Evolutionary conservation across 1,140 invertebrate species (phyloP).

Genomic region (Pseudomyrmex sp.): DNA sequence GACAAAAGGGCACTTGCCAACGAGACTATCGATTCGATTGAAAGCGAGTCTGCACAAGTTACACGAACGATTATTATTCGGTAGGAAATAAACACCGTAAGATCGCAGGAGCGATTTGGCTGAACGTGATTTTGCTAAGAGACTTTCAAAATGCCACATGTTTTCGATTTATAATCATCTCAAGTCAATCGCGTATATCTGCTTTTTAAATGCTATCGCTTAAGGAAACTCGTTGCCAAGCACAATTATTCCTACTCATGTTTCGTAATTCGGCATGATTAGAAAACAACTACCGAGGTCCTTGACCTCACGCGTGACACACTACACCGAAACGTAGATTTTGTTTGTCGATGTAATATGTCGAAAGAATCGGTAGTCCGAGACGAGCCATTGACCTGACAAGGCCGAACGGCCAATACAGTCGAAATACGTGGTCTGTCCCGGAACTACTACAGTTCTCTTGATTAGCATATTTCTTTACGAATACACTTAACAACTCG

Average conservation of each 20-base stretch:
- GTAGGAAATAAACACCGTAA: neutral
- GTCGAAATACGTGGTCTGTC: slow-evolving; percentile 8
- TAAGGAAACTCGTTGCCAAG: neutral
- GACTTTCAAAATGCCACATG: slow-evolving; percentile 2
- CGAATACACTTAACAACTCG: neutral
- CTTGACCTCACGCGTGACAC: slow-evolving; percentile 40
- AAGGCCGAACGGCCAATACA: slow-evolving; percentile 31
- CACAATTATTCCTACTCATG: slow-evolving; percentile 13
- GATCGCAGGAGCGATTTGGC: neutral
- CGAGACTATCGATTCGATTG: slow-evolving; percentile 32
- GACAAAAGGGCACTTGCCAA: slow-evolving; percentile 68
- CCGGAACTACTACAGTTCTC: slow-evolving; percentile 1
- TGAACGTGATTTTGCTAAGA: slow-evolving; percentile 3
- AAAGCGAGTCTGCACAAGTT: slow-evolving; percentile 63
- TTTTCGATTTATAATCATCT: neutral
- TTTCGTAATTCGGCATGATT: slow-evolving; percentile 38
- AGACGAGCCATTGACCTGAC: slow-evolving; percentile 45
- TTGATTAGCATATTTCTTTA: slow-evolving; percentile 22
- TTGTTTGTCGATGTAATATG: slow-evolving; percentile 33
- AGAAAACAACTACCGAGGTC: slow-evolving; percentile 38
- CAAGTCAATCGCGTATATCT: neutral
- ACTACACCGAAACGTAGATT: slow-evolving; percentile 42
- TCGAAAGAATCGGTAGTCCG: slow-evolving; percentile 41
- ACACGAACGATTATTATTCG: slow-evolving; percentile 30
- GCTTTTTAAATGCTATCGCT: neutral